These are phyloP conservation scores for Aphidius colemani DNA, from an alignment of 2,888 invertebrate species.

Conservation along the genomic window DNA sequence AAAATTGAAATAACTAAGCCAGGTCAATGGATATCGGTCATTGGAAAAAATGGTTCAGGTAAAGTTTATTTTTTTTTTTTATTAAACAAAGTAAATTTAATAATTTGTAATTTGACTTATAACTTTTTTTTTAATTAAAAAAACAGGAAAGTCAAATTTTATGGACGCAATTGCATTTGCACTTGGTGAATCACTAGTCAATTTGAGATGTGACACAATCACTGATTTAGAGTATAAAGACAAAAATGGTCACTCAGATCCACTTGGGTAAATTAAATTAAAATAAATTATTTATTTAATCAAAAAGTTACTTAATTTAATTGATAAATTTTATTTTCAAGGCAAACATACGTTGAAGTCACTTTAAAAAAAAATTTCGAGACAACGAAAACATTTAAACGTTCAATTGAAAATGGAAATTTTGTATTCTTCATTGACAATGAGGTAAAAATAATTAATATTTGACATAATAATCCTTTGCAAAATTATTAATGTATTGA, in stretches of 20 bases:
- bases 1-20: not conserved
- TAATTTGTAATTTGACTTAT: not conserved
- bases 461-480: no score
- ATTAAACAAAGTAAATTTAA: not conserved
- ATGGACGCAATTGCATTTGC: constrained; percentile 16
- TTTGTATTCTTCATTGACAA: not conserved
- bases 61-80: not conserved
- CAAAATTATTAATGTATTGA: not conserved
- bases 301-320: no score
- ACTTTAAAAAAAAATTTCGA: not conserved
- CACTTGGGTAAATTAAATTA: not conserved
- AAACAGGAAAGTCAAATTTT: constrained; percentile 5
- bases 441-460: not conserved
- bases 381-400: not conserved
- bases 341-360: not conserved
- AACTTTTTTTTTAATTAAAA: not conserved
- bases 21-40: not conserved
- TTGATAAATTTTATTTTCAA: no score
- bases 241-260: no score
- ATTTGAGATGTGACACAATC: not conserved
- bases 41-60: constrained; percentile 12
- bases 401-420: not conserved
- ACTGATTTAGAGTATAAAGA: not conserved
- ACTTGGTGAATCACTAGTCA: not conserved
- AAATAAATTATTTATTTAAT: not conserved